Base-by-base conservation (phyloP, 2,888 invertebrate species). In the Argyresthia goedartella region DNA sequence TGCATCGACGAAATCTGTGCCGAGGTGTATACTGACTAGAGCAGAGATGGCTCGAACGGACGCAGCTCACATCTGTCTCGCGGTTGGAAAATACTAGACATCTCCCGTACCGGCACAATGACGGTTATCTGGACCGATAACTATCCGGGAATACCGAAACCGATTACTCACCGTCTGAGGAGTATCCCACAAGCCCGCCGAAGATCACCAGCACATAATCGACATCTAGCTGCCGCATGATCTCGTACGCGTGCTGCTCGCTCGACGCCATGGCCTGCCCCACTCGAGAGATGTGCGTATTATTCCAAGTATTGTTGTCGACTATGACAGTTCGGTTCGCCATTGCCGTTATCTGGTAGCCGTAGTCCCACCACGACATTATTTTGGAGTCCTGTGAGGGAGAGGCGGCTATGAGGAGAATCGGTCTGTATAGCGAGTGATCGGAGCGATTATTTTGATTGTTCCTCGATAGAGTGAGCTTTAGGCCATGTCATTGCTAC, bases 281-380 rank as follows among this genome's bases (percentile, higher is more conserved):
- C 0, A 99, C 98, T 57, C 98, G 89, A 8, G 96, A 98, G 67
- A 99, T 99, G 79, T 98, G 99, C 11, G 98, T 99, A 78, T 99
- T 99, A 81, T 99, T 99, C 99, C 99, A 99, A 0, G 99, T 99
- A 71, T 99, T 99, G 77, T 99, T 99, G 76, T 99, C 99, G 52
- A 99, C 99, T 61, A 99, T 89, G 62, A 98, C 97, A 0, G 99
- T 98, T 45, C 98, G 89, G 86, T 99, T 99, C 13, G 98, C 99
- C 98, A 99, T 99, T 1, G 98, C 98, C 1, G 99, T 98, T 86
- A 99, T 98, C 84, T 96, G 96, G 82, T 99, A 99, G 0, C 99
- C 99, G 81, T 99, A 99, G 89, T 98, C 98, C 98, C 99, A 99
- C 99, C 99, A 99, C 0, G 98, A 98, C 98, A 99, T 99, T 54